phyloP scores from a whole-genome alignment of 2,113 vertebrate species.

The Cichladusa arquata region DNA sequence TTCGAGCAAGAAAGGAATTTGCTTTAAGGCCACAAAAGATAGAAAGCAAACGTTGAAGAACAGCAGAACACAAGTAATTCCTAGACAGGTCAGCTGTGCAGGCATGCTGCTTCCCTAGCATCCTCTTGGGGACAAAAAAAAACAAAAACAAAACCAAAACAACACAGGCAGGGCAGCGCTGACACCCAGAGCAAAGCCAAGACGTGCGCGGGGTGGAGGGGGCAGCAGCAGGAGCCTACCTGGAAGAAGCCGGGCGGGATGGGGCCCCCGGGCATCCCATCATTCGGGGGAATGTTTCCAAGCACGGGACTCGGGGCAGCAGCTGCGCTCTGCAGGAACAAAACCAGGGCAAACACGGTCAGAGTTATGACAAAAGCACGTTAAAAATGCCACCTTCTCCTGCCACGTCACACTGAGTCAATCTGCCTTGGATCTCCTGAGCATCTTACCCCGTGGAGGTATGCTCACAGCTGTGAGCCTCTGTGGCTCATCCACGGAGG shows the following conservation, averaged over 20 bases:
- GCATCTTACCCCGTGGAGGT: background rate
- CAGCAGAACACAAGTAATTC: conserved; percentile 1
- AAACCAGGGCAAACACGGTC: background rate
- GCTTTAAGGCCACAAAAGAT: conserved; percentile 21
- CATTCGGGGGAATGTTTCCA: conserved; percentile 89
- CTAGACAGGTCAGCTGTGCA: conserved; percentile 14
- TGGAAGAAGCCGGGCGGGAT: conserved; percentile 89
- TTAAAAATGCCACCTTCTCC: background rate
- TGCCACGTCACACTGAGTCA: background rate
- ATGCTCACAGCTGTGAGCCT: background rate
- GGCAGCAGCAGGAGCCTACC: conserved; percentile 68
- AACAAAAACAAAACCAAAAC: background rate
- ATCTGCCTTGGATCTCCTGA: background rate
- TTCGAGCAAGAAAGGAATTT: background rate
- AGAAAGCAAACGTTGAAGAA: conserved; percentile 14
- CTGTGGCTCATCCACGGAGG: background rate
- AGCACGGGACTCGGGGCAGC: conserved; percentile 89
- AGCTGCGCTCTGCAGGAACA: conserved; percentile 83
- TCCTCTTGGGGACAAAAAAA: background rate
- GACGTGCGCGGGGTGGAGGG: background rate
- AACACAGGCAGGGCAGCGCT: conserved; percentile 22
- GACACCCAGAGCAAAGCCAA: conserved; percentile 31
- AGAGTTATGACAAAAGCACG: background rate
- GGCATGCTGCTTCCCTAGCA: conserved; percentile 32
- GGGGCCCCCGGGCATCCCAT: conserved; percentile 86